Evolutionary conservation across 2,797 vertebrate species (phyloP).

Genomic region (Enteromius argenteus): DNA sequence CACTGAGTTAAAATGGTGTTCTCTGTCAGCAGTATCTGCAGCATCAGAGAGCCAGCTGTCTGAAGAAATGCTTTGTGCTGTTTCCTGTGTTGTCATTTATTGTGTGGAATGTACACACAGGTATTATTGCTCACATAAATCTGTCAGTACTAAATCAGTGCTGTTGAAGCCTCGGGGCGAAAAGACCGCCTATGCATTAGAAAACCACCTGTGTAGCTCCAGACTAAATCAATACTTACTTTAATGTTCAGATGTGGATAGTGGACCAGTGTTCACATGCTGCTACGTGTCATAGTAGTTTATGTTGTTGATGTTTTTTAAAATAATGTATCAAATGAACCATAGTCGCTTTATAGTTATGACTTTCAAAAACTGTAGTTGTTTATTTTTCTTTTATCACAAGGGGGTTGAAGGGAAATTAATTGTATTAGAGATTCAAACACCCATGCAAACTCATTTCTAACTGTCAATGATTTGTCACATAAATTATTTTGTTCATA

Average conservation of each 20-base stretch:
- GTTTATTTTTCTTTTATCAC: too few relatives aligned
- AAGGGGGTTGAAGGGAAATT: too few relatives aligned
- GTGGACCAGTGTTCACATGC: background rate
- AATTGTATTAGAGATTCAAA: too few relatives aligned
- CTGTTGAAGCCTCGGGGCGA: slow-evolving; percentile 24
- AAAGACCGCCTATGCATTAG: slow-evolving; percentile 39
- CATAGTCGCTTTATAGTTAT: background rate
- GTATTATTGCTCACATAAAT: slow-evolving; percentile 30
- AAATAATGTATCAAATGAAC: background rate
- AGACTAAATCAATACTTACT: slow-evolving; percentile 57
- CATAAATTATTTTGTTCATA: too few relatives aligned
- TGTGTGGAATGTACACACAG: slow-evolving; percentile 24
- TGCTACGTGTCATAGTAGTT: background rate
- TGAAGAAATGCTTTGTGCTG: slow-evolving; percentile 43
- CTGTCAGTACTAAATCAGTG: slow-evolving; percentile 46
- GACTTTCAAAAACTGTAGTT: too few relatives aligned
- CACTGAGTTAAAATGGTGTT: slow-evolving; percentile 3
- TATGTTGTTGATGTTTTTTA: background rate
- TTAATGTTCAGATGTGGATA: slow-evolving; percentile 1
- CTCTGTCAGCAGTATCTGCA: slow-evolving; percentile 29
- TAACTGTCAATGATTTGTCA: too few relatives aligned
- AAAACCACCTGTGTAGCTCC: slow-evolving; percentile 50
- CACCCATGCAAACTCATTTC: too few relatives aligned
- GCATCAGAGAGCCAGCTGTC: slow-evolving; percentile 50
- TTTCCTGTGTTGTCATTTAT: slow-evolving; percentile 27